Base-by-base conservation (phyloP, 2,888 invertebrate species). In the Himalopsyche anomala region DNA sequence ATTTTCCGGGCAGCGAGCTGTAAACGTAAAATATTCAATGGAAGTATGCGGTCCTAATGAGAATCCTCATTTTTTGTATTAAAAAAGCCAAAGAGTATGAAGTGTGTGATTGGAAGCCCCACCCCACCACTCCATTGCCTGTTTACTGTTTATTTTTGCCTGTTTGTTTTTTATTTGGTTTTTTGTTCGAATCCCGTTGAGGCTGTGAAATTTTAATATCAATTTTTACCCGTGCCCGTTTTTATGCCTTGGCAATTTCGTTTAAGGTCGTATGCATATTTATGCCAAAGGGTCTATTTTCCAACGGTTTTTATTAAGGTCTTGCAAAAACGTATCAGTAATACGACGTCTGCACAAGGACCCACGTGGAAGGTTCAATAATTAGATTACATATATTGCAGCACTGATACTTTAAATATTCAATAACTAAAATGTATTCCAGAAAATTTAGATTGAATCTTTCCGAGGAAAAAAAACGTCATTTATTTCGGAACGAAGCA, bases 161-260 rank as follows among this genome's bases (percentile, higher is more conserved):
- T 83, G 86, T 85, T 83, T 86, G 84, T 83, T 87, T 83, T 83
- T 84, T 83, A 81, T 82, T 80, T 74, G 84, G 83, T 85, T 84
- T 85, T 74, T 74, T 74, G 74, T 74, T 74, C 74, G 74, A 74
- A 38, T 74, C 74, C 74, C 74, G 74, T 19, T 19, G 83, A 81
- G 85, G 87, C 85, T 85, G 84, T 87, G 87, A 87, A 87, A 86
- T 86, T 87, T 86, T 87, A 87, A 87, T 87, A 86, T 85, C 87
- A 85, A 86, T 84, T 86, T 86, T 86, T 82, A 69, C 84, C 84
- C 80, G 80, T 69, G 84, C 86, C 84, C 74, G 9, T 74, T 74
- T 74, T 74, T 74, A 74, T 36, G 74, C 74, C 74, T 38, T 36
- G 36, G 81, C 86, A 86, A 84, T 80, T 86, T 84, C 38, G 62